phyloP scores from a whole-genome alignment of 2,113 vertebrate species.

The Seriola dumerili region DNA sequence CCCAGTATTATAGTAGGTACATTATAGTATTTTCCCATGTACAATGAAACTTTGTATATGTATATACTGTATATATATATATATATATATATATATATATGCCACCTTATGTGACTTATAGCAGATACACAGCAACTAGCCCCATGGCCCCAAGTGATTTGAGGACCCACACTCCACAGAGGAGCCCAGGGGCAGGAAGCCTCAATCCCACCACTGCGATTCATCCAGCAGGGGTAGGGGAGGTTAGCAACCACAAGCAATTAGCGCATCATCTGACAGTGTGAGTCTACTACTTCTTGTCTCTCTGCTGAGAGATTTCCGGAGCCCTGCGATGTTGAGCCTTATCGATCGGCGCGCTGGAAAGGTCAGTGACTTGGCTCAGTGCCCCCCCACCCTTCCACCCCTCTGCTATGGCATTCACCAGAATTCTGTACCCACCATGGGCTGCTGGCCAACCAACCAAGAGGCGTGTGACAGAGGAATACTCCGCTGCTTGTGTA shows the following conservation, averaged over 20 bases:
- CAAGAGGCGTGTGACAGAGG: not conserved
- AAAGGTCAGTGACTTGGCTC: conserved; percentile 82
- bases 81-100: conserved; percentile 5
- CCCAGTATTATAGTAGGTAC: not conserved
- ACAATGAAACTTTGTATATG: not conserved
- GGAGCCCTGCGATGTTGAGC: conserved; percentile 77
- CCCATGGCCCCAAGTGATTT: not conserved
- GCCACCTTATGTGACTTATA: conserved; percentile 17
- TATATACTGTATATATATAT: not conserved
- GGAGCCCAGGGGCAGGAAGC: conserved; percentile 2
- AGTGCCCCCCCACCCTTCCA: conserved; percentile 39
- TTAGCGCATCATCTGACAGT: conserved; percentile 78
- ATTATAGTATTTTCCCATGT: not conserved
- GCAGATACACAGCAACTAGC: not conserved
- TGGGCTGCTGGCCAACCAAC: conserved; percentile 20
- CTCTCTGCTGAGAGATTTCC: conserved; percentile 80
- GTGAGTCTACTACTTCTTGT: conserved; percentile 72
- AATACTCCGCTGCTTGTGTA: conserved; percentile 16
- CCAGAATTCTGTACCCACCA: conserved; percentile 40
- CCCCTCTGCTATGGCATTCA: conserved; percentile 48
- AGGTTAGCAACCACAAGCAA: conserved; percentile 75
- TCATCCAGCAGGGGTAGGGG: conserved; percentile 60
- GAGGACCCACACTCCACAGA: conserved; percentile 11
- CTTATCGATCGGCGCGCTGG: conserved; percentile 74
- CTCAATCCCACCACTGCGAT: conserved; percentile 41